These are phyloP conservation scores for Enoplosus armatus DNA, from an alignment of 2,797 vertebrate genomes.

Conservation along the genomic window DNA sequence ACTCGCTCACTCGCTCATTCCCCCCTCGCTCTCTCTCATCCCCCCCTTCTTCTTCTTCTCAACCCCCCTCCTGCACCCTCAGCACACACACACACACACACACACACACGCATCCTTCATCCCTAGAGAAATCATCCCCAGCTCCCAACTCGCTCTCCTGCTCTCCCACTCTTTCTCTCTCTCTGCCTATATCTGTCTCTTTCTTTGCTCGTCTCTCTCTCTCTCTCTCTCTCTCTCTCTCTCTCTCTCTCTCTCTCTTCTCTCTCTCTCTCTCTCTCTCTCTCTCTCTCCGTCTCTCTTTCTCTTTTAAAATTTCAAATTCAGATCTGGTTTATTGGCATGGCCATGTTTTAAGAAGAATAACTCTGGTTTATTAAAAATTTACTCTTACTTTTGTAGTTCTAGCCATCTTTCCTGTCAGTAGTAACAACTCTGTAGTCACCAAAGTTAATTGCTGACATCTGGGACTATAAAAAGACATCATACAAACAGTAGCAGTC, in stretches of 20 bases:
- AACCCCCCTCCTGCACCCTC: conserved; percentile 24
- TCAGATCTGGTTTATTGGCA: conserved; percentile 46
- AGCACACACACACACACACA: conserved; percentile 34
- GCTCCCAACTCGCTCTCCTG: conserved; percentile 76
- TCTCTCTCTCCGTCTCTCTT: conserved; percentile 10
- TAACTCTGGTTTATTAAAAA: conserved; percentile 34
- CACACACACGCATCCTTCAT: conserved; percentile 73
- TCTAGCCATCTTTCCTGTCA: neutral
- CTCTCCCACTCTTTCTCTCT: conserved; percentile 52
- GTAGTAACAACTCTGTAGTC: conserved; percentile 3
- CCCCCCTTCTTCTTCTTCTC: conserved; percentile 33
- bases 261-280: conserved; percentile 19
- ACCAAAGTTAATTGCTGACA: conserved; percentile 11
- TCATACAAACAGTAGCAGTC: neutral
- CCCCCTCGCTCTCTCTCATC: conserved; percentile 50
- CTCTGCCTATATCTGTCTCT: conserved; percentile 48
- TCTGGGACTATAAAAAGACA: neutral
- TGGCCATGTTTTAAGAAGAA: conserved; percentile 41
- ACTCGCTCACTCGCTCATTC: conserved; percentile 56
- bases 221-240: conserved; percentile 22
- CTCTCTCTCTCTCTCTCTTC: conserved; percentile 17
- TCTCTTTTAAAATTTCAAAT: conserved; percentile 53
- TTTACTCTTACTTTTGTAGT: neutral
- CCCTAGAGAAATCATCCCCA: conserved; percentile 84
- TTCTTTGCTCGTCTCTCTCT: conserved; percentile 20